A percentile compares a stretch with the other conserved stretches of the same genome.
phyloP scores from a whole-genome alignment of 2,113 vertebrate genomes.

The Phalacrocorax aristotelis region DNA sequence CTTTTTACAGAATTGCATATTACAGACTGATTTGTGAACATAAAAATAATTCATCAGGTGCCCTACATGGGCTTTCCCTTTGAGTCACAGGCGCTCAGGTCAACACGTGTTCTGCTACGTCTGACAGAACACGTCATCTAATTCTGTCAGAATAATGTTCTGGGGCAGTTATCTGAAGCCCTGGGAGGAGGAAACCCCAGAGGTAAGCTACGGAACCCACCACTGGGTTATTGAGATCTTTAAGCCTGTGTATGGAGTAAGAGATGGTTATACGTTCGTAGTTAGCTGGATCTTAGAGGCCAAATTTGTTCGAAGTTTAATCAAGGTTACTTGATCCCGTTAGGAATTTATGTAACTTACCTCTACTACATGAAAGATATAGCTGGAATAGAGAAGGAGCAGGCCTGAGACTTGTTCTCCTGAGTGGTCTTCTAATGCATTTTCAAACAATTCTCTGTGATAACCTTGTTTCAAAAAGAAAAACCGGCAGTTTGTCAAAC shows the following conservation, averaged over 20 bases:
- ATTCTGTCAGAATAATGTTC: background rate
- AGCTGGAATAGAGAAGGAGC: conserved; percentile 59
- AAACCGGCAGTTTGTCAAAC: background rate
- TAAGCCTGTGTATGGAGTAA: background rate
- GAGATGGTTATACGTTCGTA: background rate
- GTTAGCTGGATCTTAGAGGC: background rate
- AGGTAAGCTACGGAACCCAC: background rate
- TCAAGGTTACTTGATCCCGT: background rate
- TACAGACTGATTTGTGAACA: background rate
- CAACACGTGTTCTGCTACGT: accelerated
- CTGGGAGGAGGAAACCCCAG: background rate
- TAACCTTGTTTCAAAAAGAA: conserved; percentile 44
- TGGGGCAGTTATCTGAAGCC: background rate
- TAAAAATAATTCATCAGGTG: background rate
- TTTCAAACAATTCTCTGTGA: conserved; percentile 58
- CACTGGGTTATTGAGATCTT: background rate
- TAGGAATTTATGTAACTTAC: background rate
- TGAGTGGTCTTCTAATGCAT: background rate
- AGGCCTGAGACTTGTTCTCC: conserved; percentile 66
- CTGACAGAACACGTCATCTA: background rate
- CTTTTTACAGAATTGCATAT: background rate
- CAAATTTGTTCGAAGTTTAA: background rate
- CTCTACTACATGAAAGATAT: conserved; percentile 68
- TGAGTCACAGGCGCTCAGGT: background rate
- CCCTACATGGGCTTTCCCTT: background rate